phyloP scores from a whole-genome alignment of 2,797 vertebrate genomes.

The Sebastes trivittatus region DNA sequence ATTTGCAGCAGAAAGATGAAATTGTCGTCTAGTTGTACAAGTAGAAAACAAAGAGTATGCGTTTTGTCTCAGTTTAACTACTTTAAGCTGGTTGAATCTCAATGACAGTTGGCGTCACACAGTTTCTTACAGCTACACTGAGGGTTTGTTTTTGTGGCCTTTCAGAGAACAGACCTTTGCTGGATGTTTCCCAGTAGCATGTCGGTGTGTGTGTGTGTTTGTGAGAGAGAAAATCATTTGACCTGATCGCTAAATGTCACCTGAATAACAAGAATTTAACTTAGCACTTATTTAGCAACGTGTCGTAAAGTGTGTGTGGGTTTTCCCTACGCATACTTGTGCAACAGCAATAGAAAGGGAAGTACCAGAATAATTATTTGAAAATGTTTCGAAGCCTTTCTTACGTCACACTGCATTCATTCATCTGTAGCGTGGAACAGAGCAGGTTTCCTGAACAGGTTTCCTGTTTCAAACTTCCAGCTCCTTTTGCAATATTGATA shows the following conservation, averaged over 20 bases:
- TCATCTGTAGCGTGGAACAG: background rate
- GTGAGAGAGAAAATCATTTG: no score
- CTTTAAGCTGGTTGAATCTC: no score
- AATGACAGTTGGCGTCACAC: no score
- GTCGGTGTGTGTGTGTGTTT: no score
- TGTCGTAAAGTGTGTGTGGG: background rate
- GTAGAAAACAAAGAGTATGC: background rate
- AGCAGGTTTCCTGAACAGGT: background rate
- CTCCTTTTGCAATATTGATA: constrained; percentile 37
- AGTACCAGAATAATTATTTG: background rate
- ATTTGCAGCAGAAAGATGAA: background rate
- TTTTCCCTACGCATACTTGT: background rate
- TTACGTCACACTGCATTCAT: background rate
- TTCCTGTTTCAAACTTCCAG: constrained; percentile 24
- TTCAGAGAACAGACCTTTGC: no score
- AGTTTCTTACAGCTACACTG: no score
- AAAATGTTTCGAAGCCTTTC: background rate
- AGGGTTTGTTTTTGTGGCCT: no score
- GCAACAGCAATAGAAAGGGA: background rate
- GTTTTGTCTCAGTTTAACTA: no score
- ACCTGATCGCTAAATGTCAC: no score
- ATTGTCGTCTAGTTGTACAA: background rate
- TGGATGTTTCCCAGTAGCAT: no score
- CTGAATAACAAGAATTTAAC: no score
- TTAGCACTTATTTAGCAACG: rapidly evolving